Evolutionary conservation across 2,888 invertebrate genomes (phyloP), one percentile per base, ranked within the genome.

Genomic region (Helicoverpa assulta): DNA sequence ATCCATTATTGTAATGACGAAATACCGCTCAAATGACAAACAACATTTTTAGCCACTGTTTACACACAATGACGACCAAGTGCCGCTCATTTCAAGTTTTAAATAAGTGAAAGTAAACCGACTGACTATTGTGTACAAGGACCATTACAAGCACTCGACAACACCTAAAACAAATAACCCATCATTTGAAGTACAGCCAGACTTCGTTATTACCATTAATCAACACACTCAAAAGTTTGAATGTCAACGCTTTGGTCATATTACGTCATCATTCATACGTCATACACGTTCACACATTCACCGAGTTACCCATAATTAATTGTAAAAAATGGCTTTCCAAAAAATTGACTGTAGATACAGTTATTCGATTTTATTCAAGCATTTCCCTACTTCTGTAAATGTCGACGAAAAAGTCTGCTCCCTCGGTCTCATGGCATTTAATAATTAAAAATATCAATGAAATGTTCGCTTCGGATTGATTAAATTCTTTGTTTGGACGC

Each of bases 401-500:
- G 62, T 54, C 65, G 47, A 67, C 14, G 21, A 2, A 61, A 72
- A 70, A 58, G 65, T 51, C 50, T 52, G 8, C 50, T 60, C 21
- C 29, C 56, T 67, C 56, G 47, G 47, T 54, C 67, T 55, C 47
- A 54, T 61, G 69, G 52, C 54, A 58, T 61, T 77, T 62, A 73
- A 78, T 80, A 68, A 74, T 83, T 60, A 54, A 82, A 83, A 77
- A 80, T 74, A 70, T 66, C 76, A 68, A 65, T 67, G 33, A 55
- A 70, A 51, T 61, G 47, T 58, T 16, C 58, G 59, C 52, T 47
- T 52, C 50, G 26, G 50, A 70, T 65, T 78, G 77, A 81, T 82
- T 81, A 79, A 76, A 82, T 81, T 79, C 79, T 64, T 74, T 78
- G 67, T 81, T 80, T 67, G 67, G 26, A 33, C 62, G 61, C 58